Evolutionary conservation across 2,888 invertebrate genomes (phyloP).

Genomic region (Eupsilia transversa): DNA sequence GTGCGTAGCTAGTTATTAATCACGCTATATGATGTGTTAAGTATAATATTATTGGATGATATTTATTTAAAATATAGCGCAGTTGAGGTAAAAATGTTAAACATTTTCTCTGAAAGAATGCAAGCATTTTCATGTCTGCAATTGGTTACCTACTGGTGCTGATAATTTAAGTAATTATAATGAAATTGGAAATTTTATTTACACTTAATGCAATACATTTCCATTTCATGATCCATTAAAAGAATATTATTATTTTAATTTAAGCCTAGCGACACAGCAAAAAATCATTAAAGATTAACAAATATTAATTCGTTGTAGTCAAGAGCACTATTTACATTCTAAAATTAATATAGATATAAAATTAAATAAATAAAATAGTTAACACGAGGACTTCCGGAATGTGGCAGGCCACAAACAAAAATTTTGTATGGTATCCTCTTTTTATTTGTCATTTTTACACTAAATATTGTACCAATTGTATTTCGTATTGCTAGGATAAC

Average conservation of each 20-base stretch:
- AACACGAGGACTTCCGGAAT: slow-evolving; percentile 66
- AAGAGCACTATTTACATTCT: slow-evolving; percentile 56
- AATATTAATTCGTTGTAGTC: slow-evolving; percentile 29
- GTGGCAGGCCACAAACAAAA: slow-evolving; percentile 75
- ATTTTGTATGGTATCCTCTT: slow-evolving; percentile 47
- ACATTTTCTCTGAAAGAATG: slow-evolving; percentile 48
- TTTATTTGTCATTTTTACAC: slow-evolving; percentile 51
- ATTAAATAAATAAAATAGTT: slow-evolving; percentile 27
- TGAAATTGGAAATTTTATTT: slow-evolving; percentile 20
- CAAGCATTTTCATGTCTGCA: slow-evolving; percentile 37
- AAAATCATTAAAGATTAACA: slow-evolving; percentile 17
- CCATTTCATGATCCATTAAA: slow-evolving; percentile 20
- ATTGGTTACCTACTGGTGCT: slow-evolving; percentile 65
- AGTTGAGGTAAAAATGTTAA: slow-evolving; percentile 53
- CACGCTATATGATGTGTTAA: slow-evolving; percentile 62
- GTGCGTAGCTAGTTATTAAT: slow-evolving; percentile 66
- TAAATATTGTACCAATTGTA: slow-evolving; percentile 11
- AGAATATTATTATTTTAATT: slow-evolving; percentile 23
- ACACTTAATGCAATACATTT: slow-evolving; percentile 21
- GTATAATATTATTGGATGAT: slow-evolving; percentile 41
- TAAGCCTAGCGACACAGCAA: slow-evolving; percentile 43
- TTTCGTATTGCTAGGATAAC: slow-evolving; percentile 23
- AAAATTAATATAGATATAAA: slow-evolving; percentile 29
- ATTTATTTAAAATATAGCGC: slow-evolving; percentile 28
- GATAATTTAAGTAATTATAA: slow-evolving; percentile 51